phyloP scores from a whole-genome alignment of 2,888 invertebrate genomes.

The Pomacea canaliculata region DNA sequence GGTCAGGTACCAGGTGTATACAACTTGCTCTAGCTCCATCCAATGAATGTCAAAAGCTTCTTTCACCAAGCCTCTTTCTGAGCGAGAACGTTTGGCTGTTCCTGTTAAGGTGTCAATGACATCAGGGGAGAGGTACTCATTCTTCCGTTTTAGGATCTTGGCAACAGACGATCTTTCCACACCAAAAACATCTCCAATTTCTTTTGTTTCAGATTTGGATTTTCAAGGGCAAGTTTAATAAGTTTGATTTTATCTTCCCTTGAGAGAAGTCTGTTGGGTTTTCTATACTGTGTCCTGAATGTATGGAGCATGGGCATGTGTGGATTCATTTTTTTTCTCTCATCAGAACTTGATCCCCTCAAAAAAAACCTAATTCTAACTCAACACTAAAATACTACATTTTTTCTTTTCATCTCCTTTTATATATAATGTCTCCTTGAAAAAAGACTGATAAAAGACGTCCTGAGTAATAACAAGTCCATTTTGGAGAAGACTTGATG shows the following conservation, averaged over 20 bases:
- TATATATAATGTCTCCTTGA: too few relatives aligned
- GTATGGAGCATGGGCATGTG: background rate
- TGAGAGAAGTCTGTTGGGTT: background rate
- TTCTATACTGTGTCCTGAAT: background rate
- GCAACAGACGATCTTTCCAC: conserved; percentile 6
- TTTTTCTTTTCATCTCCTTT: too few relatives aligned
- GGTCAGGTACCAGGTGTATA: background rate
- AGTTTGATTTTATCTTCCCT: background rate
- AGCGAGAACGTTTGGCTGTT: background rate
- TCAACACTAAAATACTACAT: too few relatives aligned
- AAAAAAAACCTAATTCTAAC: too few relatives aligned
- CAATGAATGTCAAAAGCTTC: background rate
- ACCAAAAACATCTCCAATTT: conserved; percentile 3
- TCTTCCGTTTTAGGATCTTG: background rate
- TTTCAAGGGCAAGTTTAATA: background rate
- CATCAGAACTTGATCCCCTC: background rate
- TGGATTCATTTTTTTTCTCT: background rate
- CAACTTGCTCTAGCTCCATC: conserved; percentile 2
- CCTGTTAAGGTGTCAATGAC: background rate
- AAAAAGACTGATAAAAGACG: too few relatives aligned
- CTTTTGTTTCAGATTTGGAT: conserved; percentile 4
- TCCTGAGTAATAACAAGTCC: too few relatives aligned
- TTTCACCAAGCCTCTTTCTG: background rate
- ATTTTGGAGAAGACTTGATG: too few relatives aligned
- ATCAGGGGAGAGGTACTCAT: background rate